Evolutionary conservation across 2,797 vertebrate species (phyloP), one percentile per base, ranked within the genome.

Genomic region (Xyrichtys novacula): DNA sequence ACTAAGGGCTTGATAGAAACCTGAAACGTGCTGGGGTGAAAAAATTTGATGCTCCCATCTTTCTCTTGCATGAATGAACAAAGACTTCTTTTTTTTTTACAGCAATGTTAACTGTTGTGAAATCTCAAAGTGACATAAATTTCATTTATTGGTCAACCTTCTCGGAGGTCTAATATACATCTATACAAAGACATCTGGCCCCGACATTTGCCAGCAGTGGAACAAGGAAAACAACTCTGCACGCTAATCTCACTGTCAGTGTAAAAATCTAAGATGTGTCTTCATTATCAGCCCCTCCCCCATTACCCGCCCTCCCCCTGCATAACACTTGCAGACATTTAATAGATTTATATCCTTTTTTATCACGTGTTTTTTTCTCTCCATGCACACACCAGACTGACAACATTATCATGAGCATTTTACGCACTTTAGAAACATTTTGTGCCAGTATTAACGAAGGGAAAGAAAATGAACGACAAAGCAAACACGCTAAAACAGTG

Each of bases 351-450:
- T 32, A 92, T 86, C 53, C 42, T 69, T 90, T 68, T 71, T 55
- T 54, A 62, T 79, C 60, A 66, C 68, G 60, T 81, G 84, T 72
- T 77, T 91, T 65, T 87, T 75, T 80, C 71, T 91, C 93, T 93
- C 93, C 96, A 96, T 96, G 96, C 94, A 94, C 95, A 95, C 90
- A 92, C 87, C 90, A 91, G 85, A 92, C 81, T 72, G 91, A 92
- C 95, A 93, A 95, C 92, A 93, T 78, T 80, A 94, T 78, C 85
- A 85, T 87, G 94, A 94, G 90, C 87, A 86, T 89, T 84, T 88
- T 87, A 82, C 90, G 78, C 86, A 74, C 84, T 64, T 57, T 84
- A 88, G 88, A 90, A 90, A 90, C 83, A 84, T 85, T 74, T 90
- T 91, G 90, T 92, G 90, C 83, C 83, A 80, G 85, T 80, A 70